Conservation (phyloP, 2,797 vertebrate genomes). For the Mallotus villosus region DNA sequence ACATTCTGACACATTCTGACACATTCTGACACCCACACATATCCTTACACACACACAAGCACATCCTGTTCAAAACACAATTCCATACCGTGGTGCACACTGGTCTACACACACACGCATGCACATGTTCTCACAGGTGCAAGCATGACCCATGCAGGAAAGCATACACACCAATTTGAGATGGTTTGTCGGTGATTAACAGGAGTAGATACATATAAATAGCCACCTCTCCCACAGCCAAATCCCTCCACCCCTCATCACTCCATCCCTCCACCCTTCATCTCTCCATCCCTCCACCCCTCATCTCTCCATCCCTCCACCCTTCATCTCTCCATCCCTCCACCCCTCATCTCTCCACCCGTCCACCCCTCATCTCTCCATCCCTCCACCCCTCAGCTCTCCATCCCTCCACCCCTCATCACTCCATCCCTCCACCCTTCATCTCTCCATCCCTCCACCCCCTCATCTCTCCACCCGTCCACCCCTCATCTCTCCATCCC, state of each 20-base stretch:
- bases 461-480: background rate
- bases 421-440: background rate
- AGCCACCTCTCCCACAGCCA: background rate
- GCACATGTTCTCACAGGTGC: no score
- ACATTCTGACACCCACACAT: background rate
- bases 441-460: background rate
- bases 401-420: background rate
- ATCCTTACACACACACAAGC: background rate
- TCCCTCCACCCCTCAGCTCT: background rate
- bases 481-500: background rate
- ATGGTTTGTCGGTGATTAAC: no score
- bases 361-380: background rate
- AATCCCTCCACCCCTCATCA: background rate
- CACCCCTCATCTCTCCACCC: constrained; percentile 1
- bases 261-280: no score
- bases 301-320: no score
- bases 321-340: background rate
- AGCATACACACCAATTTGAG: no score
- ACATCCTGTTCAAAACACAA: no score
- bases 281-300: no score
- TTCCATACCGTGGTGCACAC: no score
- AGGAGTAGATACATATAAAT: no score
- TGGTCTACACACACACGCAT: no score
- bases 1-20: no score
- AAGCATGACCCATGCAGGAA: no score